These are phyloP conservation scores for Holocentrus rufus DNA, from an alignment of 2,797 vertebrate genomes.

Conservation along the genomic window DNA sequence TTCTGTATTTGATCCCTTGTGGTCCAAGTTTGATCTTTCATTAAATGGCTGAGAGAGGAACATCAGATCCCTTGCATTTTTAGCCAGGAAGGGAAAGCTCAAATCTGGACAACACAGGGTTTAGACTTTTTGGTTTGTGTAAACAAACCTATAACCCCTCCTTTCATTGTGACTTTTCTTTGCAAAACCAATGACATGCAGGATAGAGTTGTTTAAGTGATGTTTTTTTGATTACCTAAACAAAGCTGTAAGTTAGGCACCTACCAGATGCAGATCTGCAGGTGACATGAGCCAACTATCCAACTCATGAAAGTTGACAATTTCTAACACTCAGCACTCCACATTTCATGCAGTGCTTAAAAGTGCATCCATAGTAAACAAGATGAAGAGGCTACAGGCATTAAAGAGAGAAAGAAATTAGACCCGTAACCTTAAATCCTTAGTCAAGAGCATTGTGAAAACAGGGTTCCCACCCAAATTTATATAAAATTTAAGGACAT, in stretches of 20 bases:
- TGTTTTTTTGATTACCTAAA: conserved; percentile 42
- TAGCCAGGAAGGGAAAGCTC: conserved; percentile 10
- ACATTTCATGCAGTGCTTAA: conserved; percentile 38
- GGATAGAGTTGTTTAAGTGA: conserved; percentile 25
- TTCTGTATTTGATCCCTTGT: conserved; percentile 19
- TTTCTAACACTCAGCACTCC: conserved; percentile 23
- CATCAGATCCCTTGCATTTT: conserved; percentile 7
- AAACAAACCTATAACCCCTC: conserved; percentile 4
- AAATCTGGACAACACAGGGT: conserved; percentile 21
- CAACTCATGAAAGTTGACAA: conserved; percentile 10
- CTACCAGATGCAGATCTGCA: conserved; percentile 46
- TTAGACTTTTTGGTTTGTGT: conserved; percentile 21
- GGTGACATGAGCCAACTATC: conserved; percentile 25
- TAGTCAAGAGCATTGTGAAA: conserved; percentile 3
- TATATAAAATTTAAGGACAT: too few species aligned
- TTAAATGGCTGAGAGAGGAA: conserved; percentile 22
- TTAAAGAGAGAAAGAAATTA: conserved; percentile 19
- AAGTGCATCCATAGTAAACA: conserved; percentile 42
- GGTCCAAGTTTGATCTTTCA: conserved; percentile 22
- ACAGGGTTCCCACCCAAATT: too few species aligned
- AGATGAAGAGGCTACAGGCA: conserved; percentile 46
- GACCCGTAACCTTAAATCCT: conserved; percentile 3
- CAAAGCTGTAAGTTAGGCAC: conserved; percentile 59
- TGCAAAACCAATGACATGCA: conserved; percentile 23
- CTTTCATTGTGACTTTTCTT: conserved; percentile 7